These are phyloP conservation scores for Charaxes varanes DNA, from an alignment of 1,140 invertebrate genomes.

Conservation along the genomic window DNA sequence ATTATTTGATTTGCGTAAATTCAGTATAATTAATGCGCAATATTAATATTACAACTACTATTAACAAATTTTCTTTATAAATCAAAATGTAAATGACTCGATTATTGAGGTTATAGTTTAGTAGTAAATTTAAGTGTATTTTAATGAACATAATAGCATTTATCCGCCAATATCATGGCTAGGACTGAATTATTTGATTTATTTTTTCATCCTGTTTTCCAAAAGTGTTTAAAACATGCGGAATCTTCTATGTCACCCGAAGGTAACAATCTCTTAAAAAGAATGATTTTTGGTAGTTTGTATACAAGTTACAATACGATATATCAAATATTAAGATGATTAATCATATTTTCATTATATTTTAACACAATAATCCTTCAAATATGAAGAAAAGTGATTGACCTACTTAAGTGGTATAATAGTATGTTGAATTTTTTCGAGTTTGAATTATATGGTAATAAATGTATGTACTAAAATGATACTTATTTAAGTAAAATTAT, in stretches of 20 bases:
- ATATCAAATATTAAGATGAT: slow-evolving; percentile 5
- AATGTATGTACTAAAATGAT: too few relatives aligned
- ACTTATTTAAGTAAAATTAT: too few relatives aligned
- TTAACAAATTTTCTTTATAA: neutral
- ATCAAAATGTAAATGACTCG: slow-evolving; percentile 15
- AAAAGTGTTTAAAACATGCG: slow-evolving; percentile 71
- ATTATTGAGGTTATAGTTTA: slow-evolving; percentile 53
- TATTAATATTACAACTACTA: neutral
- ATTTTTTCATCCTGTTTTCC: slow-evolving; percentile 73
- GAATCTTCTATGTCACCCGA: slow-evolving; percentile 49
- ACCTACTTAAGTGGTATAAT: too few relatives aligned
- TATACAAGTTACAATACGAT: neutral
- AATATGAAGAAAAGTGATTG: too few relatives aligned
- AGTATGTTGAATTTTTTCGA: too few relatives aligned
- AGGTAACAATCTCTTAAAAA: slow-evolving; percentile 41
- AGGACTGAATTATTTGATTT: slow-evolving; percentile 70
- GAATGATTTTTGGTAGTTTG: too few relatives aligned
- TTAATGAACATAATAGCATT: slow-evolving; percentile 36
- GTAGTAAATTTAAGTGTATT: slow-evolving; percentile 41
- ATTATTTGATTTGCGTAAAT: slow-evolving; percentile 1
- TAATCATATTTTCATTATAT: too few relatives aligned
- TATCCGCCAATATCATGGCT: slow-evolving; percentile 53
- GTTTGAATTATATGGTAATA: too few relatives aligned
- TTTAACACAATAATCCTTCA: too few relatives aligned
- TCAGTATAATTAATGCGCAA: slow-evolving; percentile 3